These are phyloP conservation scores for Cyclina sinensis DNA, from an alignment of 1,140 invertebrate species.

Conservation along the genomic window DNA sequence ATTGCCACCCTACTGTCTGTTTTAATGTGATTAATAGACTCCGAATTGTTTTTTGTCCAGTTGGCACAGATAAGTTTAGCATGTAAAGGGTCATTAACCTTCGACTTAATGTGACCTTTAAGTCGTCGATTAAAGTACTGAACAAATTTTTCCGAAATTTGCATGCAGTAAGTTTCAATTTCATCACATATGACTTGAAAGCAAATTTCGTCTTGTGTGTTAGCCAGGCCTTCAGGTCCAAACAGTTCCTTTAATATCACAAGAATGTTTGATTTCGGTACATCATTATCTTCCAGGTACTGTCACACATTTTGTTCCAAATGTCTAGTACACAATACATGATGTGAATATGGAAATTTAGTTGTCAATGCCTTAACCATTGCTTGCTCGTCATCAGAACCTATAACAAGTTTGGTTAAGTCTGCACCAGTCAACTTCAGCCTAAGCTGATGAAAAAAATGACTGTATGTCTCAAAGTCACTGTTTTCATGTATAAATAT, in stretches of 20 bases:
- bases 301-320: slow-evolving; percentile 33
- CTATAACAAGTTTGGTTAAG: slow-evolving; percentile 25
- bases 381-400: slow-evolving; percentile 48
- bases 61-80: neutral
- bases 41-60: slow-evolving; percentile 69
- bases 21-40: slow-evolving; percentile 66
- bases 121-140: neutral
- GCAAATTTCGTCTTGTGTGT: too few relatives aligned
- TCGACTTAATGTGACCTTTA: neutral
- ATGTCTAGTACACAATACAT: too few relatives aligned
- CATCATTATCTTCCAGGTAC: slow-evolving; percentile 42
- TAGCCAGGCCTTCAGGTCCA: neutral
- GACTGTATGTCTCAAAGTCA: too few relatives aligned
- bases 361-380: slow-evolving; percentile 57
- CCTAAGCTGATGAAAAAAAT: too few relatives aligned
- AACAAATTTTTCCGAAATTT: too few relatives aligned
- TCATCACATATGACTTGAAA: too few relatives aligned
- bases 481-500: too few relatives aligned
- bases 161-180: too few relatives aligned
- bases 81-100: slow-evolving; percentile 10
- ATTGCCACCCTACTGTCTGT: slow-evolving; percentile 62
- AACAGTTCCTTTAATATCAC: slow-evolving; percentile 11
- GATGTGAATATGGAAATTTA: slow-evolving; percentile 52
- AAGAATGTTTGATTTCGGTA: too few relatives aligned
- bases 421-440: too few relatives aligned